These are phyloP conservation scores for Exocentrus adspersus DNA, from an alignment of 2,888 invertebrate species.

Conservation along the genomic window DNA sequence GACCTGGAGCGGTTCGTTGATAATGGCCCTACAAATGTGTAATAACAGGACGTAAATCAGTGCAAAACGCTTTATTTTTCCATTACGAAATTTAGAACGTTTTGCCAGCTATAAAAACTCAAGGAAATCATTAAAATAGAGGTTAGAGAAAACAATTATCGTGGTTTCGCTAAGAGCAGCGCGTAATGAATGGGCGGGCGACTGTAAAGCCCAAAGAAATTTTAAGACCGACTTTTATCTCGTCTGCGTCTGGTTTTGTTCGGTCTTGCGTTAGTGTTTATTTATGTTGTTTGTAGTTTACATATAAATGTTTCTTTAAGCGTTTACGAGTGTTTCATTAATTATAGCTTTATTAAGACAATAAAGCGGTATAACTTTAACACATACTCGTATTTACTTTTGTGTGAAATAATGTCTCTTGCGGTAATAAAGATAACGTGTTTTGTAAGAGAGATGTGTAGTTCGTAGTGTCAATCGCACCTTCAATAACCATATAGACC, in stretches of 20 bases:
- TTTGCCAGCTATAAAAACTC: conserved; percentile 18
- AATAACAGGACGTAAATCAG: too few relatives aligned
- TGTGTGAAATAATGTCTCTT: neutral
- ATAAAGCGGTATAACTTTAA: conserved; percentile 20
- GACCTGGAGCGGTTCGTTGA: too few relatives aligned
- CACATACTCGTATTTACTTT: conserved; percentile 8
- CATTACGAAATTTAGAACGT: too few relatives aligned
- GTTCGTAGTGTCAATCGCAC: too few relatives aligned
- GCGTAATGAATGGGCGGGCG: conserved; percentile 36
- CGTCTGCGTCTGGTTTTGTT: neutral
- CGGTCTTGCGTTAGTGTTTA: conserved; percentile 15
- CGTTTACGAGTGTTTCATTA: conserved; percentile 19
- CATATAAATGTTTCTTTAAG: conserved; percentile 19
- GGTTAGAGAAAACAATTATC: conserved; percentile 43
- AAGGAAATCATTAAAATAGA: conserved; percentile 15
- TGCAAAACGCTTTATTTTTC: neutral
- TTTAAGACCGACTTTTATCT: conserved; percentile 30
- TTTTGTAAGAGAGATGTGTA: neutral
- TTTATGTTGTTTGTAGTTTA: conserved; percentile 20
- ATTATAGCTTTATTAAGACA: conserved; percentile 23
- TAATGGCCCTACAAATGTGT: too few relatives aligned
- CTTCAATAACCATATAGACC: too few relatives aligned
- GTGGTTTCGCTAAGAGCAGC: conserved; percentile 37
- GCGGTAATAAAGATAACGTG: neutral
- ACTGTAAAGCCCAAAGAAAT: conserved; percentile 34